Evolutionary conservation across 2,797 vertebrate genomes (phyloP).

Genomic region (Lophotriccus pileatus): DNA sequence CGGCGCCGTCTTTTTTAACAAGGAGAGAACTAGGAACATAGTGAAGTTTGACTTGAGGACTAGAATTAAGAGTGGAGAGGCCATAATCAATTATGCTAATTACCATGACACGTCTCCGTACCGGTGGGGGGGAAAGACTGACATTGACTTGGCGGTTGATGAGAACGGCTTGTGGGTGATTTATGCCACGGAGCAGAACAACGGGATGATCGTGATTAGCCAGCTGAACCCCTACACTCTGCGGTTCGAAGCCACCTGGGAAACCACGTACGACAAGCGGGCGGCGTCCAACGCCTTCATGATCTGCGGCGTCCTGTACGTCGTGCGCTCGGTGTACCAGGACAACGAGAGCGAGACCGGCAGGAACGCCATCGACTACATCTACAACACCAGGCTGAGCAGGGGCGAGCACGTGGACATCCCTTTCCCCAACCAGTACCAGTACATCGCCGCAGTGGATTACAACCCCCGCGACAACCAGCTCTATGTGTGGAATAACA

Average conservation of each 20-base stretch:
- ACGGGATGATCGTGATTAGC: slow-evolving; percentile 98
- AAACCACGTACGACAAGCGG: slow-evolving; percentile 94
- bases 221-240: slow-evolving; percentile 98
- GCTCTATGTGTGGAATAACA: slow-evolving; percentile 99
- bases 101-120: slow-evolving; percentile 99
- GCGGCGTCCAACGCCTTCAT: slow-evolving; percentile 99
- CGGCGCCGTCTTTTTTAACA: slow-evolving; percentile 98
- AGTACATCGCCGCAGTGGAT: slow-evolving; percentile 98
- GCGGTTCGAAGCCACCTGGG: slow-evolving; percentile 97
- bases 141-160: slow-evolving; percentile 97
- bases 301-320: slow-evolving; percentile 97
- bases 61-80: slow-evolving; percentile 98
- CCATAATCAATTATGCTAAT: slow-evolving; percentile 98
- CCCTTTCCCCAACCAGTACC: slow-evolving; percentile 98
- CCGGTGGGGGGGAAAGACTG: slow-evolving; percentile 98
- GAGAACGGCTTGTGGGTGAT: slow-evolving; percentile 99
- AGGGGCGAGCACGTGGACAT: slow-evolving; percentile 91
- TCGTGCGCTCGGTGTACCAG: slow-evolving; percentile 95
- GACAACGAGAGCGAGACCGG: slow-evolving; percentile 98
- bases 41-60: slow-evolving; percentile 99
- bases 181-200: slow-evolving; percentile 98
- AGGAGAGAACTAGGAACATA: slow-evolving; percentile 97
- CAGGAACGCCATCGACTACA: slow-evolving; percentile 94
- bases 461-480: slow-evolving; percentile 99
- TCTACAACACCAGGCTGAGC: slow-evolving; percentile 94